These are phyloP conservation scores for Apodemus sylvaticus DNA, from an alignment of 2,113 vertebrate genomes.

Conservation along the genomic window DNA sequence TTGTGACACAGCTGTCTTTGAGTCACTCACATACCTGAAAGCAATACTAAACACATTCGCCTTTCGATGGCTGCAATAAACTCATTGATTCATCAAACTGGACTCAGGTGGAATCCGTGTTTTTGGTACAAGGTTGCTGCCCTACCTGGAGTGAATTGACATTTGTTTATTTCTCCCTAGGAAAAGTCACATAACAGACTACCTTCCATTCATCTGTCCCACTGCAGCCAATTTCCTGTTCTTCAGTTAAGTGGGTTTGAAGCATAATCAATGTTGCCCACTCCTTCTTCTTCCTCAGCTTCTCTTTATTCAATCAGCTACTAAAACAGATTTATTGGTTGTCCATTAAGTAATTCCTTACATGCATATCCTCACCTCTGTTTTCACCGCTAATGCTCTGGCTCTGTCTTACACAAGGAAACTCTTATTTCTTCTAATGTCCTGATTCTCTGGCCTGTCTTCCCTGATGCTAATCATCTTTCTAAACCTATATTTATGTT, in stretches of 20 bases:
- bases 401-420: neutral
- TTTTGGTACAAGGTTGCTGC: neutral
- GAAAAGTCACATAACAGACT: neutral
- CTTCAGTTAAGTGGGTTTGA: slow-evolving; percentile 32
- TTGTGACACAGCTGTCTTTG: neutral
- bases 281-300: neutral
- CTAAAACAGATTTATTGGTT: neutral
- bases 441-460: slow-evolving; percentile 11
- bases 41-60: too few species aligned
- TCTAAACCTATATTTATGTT: neutral
- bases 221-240: neutral
- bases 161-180: neutral
- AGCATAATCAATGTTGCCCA: neutral
- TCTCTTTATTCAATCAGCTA: neutral
- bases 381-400: neutral
- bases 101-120: neutral
- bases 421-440: neutral
- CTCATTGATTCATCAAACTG: neutral
- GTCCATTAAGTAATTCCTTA: neutral
- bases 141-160: neutral
- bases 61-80: neutral
- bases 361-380: neutral
- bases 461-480: neutral
- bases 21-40: neutral
- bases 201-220: neutral